These are phyloP conservation scores for Drosophila kambysellisi DNA, from an alignment of 2,888 invertebrate genomes.

Conservation along the genomic window DNA sequence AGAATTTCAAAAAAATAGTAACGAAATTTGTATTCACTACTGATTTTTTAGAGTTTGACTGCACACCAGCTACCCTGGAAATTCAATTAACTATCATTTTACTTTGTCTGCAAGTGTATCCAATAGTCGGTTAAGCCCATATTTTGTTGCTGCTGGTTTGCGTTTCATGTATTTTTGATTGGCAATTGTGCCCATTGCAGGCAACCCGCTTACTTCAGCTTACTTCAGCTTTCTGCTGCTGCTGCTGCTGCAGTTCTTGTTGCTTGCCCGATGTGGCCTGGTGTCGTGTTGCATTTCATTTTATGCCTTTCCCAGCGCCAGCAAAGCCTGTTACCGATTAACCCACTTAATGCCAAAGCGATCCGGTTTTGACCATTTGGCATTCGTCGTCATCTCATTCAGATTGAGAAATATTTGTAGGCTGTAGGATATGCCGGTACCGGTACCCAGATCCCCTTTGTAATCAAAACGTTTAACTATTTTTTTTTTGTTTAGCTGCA, in stretches of 20 bases:
- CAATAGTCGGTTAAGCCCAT: not conserved
- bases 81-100: not conserved
- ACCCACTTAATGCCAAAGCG: constrained; percentile 57
- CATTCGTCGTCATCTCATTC: constrained; percentile 27
- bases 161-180: constrained; percentile 56
- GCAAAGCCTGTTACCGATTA: constrained; percentile 69
- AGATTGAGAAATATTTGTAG: constrained; percentile 41
- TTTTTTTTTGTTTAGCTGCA: not conserved
- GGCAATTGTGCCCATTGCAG: constrained; percentile 65
- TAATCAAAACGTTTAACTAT: not conserved
- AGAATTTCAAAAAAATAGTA: not conserved
- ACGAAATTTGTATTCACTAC: not conserved
- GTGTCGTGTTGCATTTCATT: constrained; percentile 43
- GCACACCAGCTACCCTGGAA: not conserved
- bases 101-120: not conserved
- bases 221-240: constrained; percentile 28
- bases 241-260: constrained; percentile 21
- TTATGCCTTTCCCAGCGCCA: constrained; percentile 59
- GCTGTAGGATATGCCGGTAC: constrained; percentile 48
- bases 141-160: constrained; percentile 26
- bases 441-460: not conserved
- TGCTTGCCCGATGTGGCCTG: constrained; percentile 30
- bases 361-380: constrained; percentile 55
- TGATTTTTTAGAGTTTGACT: not conserved
- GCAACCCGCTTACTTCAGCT: constrained; percentile 43